These are phyloP conservation scores for Parapristionchus giblindavisi DNA, from an alignment of 2,888 invertebrate species.

Conservation along the genomic window DNA sequence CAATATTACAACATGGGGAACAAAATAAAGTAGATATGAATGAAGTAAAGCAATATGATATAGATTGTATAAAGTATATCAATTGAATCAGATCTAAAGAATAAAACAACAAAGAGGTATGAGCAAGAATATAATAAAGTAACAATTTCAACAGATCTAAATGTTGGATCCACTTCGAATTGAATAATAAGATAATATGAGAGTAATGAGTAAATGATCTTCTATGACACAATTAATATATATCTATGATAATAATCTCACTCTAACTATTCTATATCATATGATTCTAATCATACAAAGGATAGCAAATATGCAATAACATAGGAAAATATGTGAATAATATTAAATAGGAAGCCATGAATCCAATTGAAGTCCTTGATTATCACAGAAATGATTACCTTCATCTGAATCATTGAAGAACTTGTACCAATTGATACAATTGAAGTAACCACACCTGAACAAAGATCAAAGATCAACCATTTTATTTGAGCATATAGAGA, in stretches of 20 bases:
- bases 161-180: slow-evolving; percentile 17
- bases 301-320: not conserved
- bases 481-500: not conserved
- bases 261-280: not conserved
- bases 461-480: not conserved
- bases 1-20: not conserved
- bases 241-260: not conserved
- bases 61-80: too few species aligned
- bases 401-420: slow-evolving; percentile 7
- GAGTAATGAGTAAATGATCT: not conserved
- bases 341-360: slow-evolving; percentile 63
- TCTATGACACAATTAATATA: slow-evolving; percentile 13
- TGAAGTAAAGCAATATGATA: too few species aligned
- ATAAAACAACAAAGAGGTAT: slow-evolving; percentile 1
- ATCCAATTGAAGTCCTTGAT: slow-evolving; percentile 63
- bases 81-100: slow-evolving; percentile 14
- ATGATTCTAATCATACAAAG: not conserved
- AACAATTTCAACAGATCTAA: slow-evolving; percentile 23
- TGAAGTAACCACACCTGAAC: slow-evolving; percentile 45
- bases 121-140: not conserved
- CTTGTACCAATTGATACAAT: slow-evolving; percentile 46
- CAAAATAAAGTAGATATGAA: slow-evolving; percentile 3
- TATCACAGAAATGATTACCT: slow-evolving; percentile 62
- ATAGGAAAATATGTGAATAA: not conserved
- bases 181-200: not conserved